These are phyloP conservation scores for Girardia tigrina DNA, from an alignment of 2,888 invertebrate species.

Conservation along the genomic window DNA sequence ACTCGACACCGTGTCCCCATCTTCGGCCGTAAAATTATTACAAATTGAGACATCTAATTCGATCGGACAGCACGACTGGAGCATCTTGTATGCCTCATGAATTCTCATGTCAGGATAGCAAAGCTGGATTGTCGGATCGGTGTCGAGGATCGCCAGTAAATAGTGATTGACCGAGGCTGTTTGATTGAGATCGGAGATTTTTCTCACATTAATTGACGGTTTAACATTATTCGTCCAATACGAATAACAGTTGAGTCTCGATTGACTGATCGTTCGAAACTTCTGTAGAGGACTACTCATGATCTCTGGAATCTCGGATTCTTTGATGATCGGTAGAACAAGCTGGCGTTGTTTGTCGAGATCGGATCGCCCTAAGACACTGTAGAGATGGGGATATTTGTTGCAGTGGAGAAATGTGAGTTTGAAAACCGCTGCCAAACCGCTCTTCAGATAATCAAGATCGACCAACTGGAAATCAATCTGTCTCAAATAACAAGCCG, in stretches of 20 bases:
- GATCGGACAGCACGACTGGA: slow-evolving; percentile 6
- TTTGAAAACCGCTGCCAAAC: neutral
- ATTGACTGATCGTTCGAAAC: neutral
- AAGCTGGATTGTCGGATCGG: slow-evolving; percentile 2
- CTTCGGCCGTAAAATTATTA: neutral
- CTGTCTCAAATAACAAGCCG: neutral
- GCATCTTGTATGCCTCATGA: slow-evolving; percentile 5
- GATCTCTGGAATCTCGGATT: neutral
- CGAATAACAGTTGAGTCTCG: neutral
- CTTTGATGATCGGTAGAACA: neutral
- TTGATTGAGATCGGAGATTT: neutral
- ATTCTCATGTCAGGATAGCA: neutral
- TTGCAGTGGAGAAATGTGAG: neutral
- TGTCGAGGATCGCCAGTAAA: neutral
- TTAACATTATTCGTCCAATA: slow-evolving; percentile 2
- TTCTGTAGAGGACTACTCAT: neutral
- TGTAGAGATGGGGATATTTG: neutral
- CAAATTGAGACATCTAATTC: neutral
- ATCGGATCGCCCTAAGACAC: neutral
- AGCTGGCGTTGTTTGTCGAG: neutral
- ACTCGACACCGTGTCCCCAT: neutral
- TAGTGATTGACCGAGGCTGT: neutral
- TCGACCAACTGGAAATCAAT: neutral
- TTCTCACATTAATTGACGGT: neutral
- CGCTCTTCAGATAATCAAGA: neutral